Evolutionary conservation across 2,113 vertebrate genomes (phyloP).

Genomic region (Silurus glanis): DNA sequence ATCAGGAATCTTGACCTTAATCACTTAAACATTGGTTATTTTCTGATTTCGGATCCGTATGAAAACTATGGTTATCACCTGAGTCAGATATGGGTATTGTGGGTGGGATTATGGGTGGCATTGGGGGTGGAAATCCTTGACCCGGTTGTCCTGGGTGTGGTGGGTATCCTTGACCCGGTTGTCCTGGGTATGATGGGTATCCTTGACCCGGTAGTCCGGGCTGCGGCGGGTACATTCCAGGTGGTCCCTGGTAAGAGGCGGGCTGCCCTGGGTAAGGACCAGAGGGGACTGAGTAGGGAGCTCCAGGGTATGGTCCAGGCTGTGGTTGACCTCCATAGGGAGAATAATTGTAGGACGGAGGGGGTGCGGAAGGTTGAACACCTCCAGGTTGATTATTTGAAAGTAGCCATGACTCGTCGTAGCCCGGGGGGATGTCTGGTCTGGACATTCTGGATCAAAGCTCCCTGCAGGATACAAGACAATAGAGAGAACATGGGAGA

Average conservation of each 20-base stretch:
- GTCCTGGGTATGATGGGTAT: slow-evolving; percentile 67
- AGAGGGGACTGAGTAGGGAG: slow-evolving; percentile 56
- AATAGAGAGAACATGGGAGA: not conserved
- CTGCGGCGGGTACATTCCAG: slow-evolving; percentile 67
- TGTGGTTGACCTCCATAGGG: slow-evolving; percentile 65
- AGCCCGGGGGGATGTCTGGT: slow-evolving; percentile 81
- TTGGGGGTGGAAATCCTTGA: slow-evolving; percentile 61
- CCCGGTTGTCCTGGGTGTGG: slow-evolving; percentile 55
- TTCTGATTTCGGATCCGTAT: not conserved
- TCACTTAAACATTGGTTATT: not conserved
- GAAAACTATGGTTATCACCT: slow-evolving; percentile 63
- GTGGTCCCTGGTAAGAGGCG: slow-evolving; percentile 62
- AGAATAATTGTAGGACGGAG: slow-evolving; percentile 69
- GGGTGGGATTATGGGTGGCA: slow-evolving; percentile 74
- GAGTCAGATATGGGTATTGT: slow-evolving; percentile 69
- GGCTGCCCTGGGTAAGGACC: slow-evolving; percentile 66
- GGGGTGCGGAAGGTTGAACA: slow-evolving; percentile 64
- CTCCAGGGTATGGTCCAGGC: slow-evolving; percentile 66
- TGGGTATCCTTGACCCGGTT: slow-evolving; percentile 55
- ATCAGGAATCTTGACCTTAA: not conserved
- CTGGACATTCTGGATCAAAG: slow-evolving; percentile 75
- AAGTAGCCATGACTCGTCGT: slow-evolving; percentile 75
- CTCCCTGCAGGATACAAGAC: not conserved
- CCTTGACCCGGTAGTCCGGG: not conserved
- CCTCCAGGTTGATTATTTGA: slow-evolving; percentile 62